These are phyloP conservation scores for Diuraphis noxia DNA, from an alignment of 1,140 invertebrate genomes.

Conservation along the genomic window DNA sequence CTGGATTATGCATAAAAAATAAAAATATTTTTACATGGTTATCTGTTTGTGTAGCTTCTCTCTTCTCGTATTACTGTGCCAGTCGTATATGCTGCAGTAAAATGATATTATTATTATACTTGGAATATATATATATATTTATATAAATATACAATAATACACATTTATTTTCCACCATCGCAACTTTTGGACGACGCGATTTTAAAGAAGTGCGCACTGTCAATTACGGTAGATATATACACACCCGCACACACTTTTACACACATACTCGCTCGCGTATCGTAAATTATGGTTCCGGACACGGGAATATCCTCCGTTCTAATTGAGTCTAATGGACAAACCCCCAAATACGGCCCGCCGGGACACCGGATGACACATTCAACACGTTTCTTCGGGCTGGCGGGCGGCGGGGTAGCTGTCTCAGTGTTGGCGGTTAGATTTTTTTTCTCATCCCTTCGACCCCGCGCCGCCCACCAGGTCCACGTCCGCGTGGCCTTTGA, in stretches of 20 bases:
- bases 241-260: background rate
- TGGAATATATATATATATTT: no score
- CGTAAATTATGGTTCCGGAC: conserved; percentile 49
- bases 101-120: no score
- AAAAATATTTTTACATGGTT: no score
- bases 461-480: background rate
- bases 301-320: conserved; percentile 44
- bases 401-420: background rate
- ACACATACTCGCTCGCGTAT: background rate
- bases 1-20: no score
- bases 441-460: background rate
- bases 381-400: conserved; percentile 37
- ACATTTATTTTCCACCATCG: background rate
- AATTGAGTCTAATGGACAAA: conserved; percentile 53
- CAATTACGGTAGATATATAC: conserved; percentile 23
- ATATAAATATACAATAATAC: no score
- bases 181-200: background rate
- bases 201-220: conserved; percentile 37
- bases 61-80: no score
- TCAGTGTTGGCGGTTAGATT: conserved; percentile 47
- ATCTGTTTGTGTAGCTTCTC: no score
- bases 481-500: background rate
- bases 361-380: conserved; percentile 50
- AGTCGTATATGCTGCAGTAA: no score
- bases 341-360: conserved; percentile 10